Base-by-base conservation (phyloP, 2,888 invertebrate genomes). In the Pelosia muscerda region DNA sequence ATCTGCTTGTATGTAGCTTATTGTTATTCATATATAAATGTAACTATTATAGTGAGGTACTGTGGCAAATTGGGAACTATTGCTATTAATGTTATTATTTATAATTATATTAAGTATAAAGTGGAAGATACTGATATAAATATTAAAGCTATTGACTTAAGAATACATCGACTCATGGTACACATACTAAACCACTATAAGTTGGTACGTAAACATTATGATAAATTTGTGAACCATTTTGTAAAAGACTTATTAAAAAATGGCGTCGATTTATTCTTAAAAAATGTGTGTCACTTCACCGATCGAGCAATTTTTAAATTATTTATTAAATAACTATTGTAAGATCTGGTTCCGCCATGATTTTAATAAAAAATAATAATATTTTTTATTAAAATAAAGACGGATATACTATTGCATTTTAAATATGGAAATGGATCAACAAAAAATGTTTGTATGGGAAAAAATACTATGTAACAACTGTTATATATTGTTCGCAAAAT, bases 391-490 rank as follows among this genome's bases (percentile, higher is more conserved):
- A 79, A 82, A 84, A 83, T 76, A 78, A 71, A 66, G 79, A 81
- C 85, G 80, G 75, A 67, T 75, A 84, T 86, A 88, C 95, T 95
- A 95, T 95, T 95, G 95, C 95, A 93, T 93, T 95, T 95, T 95
- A 89, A 87, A 90, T 82, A 94, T 95, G 95, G 94, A 84, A 85
- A 92, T 92, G 94, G 89, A 81, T 85, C 87, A 93, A 94, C 92
- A 94, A 93, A 94, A 94, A 92, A 81, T 84, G 77, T 83, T 74
- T 91, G 88, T 94, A 93, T 94, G 92, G 94, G 92, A 89, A 79
- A 90, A 92, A 90, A 87, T 92, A 90, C 91, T 93, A 92, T 92
- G 90, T 92, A 94, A 94, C 93, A 94, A 91, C 82, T 90, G 89
- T 88, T 90, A 93, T 90, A 90, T 88, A 89, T 90, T 90, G 90